Conservation (phyloP, 1,140 invertebrate genomes). For the Zaprionus inermis region DNA sequence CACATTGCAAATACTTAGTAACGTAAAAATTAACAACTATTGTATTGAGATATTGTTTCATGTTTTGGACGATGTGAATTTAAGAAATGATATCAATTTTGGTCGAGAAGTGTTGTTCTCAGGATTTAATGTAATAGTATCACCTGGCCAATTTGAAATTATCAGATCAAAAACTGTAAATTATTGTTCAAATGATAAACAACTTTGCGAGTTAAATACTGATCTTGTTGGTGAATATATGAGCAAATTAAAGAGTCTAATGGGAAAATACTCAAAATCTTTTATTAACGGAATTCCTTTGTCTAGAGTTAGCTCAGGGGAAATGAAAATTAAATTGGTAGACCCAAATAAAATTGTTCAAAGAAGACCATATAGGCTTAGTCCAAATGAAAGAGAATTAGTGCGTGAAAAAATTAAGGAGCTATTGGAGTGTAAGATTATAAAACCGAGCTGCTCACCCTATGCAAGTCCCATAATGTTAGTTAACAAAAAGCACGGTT, state of each 20-base stretch:
- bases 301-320: slow-evolving; percentile 27
- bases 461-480: too few relatives aligned
- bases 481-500: too few relatives aligned
- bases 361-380: slow-evolving; percentile 35
- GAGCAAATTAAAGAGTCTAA: slow-evolving; percentile 71
- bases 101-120: slow-evolving; percentile 39
- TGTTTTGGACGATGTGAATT: slow-evolving; percentile 23
- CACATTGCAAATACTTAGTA: slow-evolving; percentile 23
- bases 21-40: slow-evolving; percentile 23
- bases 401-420: too few relatives aligned
- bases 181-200: slow-evolving; percentile 5
- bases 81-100: slow-evolving; percentile 44
- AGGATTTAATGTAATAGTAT: slow-evolving; percentile 20
- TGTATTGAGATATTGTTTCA: slow-evolving; percentile 45
- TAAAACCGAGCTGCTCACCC: too few relatives aligned
- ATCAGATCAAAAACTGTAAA: slow-evolving; percentile 28
- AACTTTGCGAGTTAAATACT: not conserved
- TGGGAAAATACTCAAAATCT: slow-evolving; percentile 38
- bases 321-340: slow-evolving; percentile 42
- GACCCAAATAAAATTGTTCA: slow-evolving; percentile 34
- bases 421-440: too few relatives aligned
- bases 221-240: slow-evolving; percentile 39
- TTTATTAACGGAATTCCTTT: slow-evolving; percentile 38
- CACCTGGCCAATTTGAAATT: slow-evolving; percentile 37
- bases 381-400: not conserved